Evolutionary conservation across 2,888 invertebrate genomes (phyloP), one percentile per base, ranked within the genome.

Genomic region (Drosophila birchii): DNA sequence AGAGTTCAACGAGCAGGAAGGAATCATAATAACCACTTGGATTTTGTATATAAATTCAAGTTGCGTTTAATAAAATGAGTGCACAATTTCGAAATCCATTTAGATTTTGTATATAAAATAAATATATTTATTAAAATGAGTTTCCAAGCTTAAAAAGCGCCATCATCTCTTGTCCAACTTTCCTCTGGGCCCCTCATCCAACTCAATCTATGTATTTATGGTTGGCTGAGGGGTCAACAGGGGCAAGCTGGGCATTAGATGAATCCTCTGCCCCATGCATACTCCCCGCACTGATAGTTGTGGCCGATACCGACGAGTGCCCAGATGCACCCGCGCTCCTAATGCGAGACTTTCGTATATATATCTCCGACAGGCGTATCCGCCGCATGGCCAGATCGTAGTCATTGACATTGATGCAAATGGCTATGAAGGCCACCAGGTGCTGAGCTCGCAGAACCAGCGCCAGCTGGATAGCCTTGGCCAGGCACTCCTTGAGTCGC

Each of bases 401-500:
- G 0, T 89, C 72, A 41, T 91, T 90, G 5, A 88, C 62, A 7
- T 64, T 57, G 0, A 51, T 59, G 59, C 91, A 91, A 5, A 83
- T 77, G 11, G 69, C 78, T 23, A 90, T 44, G 43, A 86, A 91
- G 29, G 74, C 71, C 32, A 64, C 29, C 39, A 91, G 58, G 11
- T 74, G 44, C 1, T 66, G 61, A 5, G 79, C 78, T 8, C 78
- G 78, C 0, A 91, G 72, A 0, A 47, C 72, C 11, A 18, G 18
- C 0, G 87, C 90, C 41, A 90, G 53, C 0, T 29, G 39, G 1
- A 16, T 63, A 1, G 90, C 88, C 53, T 81, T 88, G 6, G 38
- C 66, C n/a, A 91, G 74, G 0, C 80, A 74, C 5, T 90, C 89
- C 39, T 76, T 80, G 5, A 89, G 80, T 16, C 86, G 86, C 57